phyloP scores from a whole-genome alignment of 2,888 invertebrate species.

The Ecdyonurus torrentis region DNA sequence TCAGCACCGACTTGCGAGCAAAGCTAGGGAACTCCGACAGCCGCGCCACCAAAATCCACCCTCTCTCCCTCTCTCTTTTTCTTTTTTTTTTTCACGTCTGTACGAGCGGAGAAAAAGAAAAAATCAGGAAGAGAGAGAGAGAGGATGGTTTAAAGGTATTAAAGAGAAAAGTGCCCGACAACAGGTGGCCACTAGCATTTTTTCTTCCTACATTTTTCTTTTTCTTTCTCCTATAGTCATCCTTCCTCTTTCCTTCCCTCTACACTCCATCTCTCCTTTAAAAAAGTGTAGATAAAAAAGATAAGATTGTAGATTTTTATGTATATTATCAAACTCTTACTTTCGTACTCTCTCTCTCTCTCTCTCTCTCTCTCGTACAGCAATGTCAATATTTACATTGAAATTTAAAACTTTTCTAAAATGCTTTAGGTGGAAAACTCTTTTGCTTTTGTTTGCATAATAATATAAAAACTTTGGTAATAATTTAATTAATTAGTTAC shows the following conservation, averaged over 20 bases:
- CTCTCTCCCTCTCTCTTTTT: neutral
- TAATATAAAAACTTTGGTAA: too few relatives aligned
- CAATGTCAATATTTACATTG: neutral
- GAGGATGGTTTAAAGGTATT: neutral
- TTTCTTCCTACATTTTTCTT: neutral
- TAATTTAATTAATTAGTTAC: too few relatives aligned
- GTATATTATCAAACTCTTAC: neutral
- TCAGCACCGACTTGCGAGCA: neutral
- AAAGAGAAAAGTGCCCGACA: neutral
- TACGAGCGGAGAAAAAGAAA: neutral
- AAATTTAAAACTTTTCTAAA: neutral
- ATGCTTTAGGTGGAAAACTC: too few relatives aligned
- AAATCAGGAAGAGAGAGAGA: neutral
- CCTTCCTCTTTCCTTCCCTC: neutral
- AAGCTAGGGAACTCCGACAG: neutral
- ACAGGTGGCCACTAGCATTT: constrained; percentile 4
- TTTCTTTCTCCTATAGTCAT: neutral
- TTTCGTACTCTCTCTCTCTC: neutral
- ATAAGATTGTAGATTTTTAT: neutral
- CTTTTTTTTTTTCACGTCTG: too few relatives aligned
- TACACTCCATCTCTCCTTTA: neutral
- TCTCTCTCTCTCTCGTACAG: too few relatives aligned
- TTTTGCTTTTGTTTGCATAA: too few relatives aligned
- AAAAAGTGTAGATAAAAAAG: neutral
- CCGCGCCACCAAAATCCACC: neutral